These are phyloP conservation scores for Gryllus bimaculatus DNA, from an alignment of 1,140 invertebrate genomes.

Conservation along the genomic window DNA sequence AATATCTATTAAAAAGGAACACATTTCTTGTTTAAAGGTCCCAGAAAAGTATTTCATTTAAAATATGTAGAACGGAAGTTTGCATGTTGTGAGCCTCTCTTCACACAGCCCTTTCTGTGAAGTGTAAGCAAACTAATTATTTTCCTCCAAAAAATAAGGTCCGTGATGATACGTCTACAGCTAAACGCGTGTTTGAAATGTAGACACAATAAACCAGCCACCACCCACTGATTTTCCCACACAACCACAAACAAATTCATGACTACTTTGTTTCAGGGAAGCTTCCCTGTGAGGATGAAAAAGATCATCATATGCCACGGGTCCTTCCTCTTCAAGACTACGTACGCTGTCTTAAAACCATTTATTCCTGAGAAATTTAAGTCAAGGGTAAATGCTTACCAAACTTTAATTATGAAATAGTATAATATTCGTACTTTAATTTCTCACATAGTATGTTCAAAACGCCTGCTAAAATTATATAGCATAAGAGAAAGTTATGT, in stretches of 20 bases:
- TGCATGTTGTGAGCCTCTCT: no score
- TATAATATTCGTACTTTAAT: neutral
- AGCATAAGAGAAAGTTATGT: no score
- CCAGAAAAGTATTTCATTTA: no score
- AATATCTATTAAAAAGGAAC: no score
- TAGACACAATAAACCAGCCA: neutral
- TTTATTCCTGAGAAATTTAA: neutral
- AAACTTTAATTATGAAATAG: neutral
- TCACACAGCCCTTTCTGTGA: no score
- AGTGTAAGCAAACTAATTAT: no score
- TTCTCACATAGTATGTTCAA: neutral
- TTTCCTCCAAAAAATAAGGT: no score
- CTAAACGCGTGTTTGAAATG: neutral
- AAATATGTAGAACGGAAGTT: no score
- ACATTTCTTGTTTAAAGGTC: no score
- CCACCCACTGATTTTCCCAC: neutral
- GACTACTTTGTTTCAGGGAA: neutral
- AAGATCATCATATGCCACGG: neutral
- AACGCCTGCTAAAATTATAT: no score
- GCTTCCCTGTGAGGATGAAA: neutral
- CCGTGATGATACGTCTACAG: neutral
- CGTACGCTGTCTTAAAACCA: neutral
- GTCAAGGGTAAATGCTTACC: neutral
- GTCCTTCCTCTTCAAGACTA: neutral
- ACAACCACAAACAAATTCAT: neutral